Conservation (phyloP, 2,888 invertebrate genomes). For the Limnephilus rhombicus region DNA sequence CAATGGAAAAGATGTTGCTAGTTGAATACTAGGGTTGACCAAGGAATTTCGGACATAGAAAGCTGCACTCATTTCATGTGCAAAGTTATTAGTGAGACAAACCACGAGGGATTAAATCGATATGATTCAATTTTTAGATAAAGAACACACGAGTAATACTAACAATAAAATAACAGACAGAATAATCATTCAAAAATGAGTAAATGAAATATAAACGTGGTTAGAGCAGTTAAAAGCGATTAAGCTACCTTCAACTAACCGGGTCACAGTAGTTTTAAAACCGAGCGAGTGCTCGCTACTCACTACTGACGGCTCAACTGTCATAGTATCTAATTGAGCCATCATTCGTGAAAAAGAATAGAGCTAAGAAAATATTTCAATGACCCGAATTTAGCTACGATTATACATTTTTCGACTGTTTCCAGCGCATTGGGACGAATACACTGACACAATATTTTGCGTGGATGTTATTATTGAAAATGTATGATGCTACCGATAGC, state of each 20-base stretch:
- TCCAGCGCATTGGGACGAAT: slow-evolving; percentile 16
- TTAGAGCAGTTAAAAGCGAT: too few relatives aligned
- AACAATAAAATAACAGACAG: too few relatives aligned
- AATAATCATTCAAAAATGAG: background rate
- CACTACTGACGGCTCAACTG: slow-evolving; percentile 15
- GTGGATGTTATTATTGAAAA: background rate
- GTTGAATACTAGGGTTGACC: too few relatives aligned
- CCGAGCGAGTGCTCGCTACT: background rate
- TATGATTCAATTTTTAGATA: too few relatives aligned
- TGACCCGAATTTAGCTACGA: slow-evolving; percentile 60
- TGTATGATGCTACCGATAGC: background rate
- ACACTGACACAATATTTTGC: slow-evolving; percentile 3
- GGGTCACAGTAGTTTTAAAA: slow-evolving; percentile 44
- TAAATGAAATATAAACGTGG: too few relatives aligned
- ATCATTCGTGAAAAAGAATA: slow-evolving; percentile 59
- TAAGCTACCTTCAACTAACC: slow-evolving; percentile 6
- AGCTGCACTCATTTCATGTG: too few relatives aligned
- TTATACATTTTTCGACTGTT: slow-evolving; percentile 6
- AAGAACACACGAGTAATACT: too few relatives aligned
- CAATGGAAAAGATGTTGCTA: too few relatives aligned
- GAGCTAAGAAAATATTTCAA: slow-evolving; percentile 63
- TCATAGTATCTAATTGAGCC: slow-evolving; percentile 61
- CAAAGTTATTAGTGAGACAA: too few relatives aligned
- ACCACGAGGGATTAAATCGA: too few relatives aligned
- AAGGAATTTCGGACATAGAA: too few relatives aligned